Base-by-base conservation (phyloP, 1,140 invertebrate genomes). In the Lethrus apterus region DNA sequence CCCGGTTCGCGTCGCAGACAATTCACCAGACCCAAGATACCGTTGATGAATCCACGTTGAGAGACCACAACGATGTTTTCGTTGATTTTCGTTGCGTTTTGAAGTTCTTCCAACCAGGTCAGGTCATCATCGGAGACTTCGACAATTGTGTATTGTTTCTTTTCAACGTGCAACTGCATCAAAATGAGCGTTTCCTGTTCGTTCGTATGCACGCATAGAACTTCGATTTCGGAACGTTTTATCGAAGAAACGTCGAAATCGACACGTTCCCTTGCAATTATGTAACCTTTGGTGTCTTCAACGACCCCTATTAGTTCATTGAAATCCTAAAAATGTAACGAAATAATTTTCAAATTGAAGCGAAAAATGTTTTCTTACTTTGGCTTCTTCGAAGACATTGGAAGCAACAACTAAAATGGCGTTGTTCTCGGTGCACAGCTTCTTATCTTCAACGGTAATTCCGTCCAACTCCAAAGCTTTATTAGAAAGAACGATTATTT, bases 1-100 rank as follows among this genome's bases (percentile, higher is more conserved):
- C 11, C 31, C 7, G 78, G 77, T 55, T 87, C 84, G 56, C 70
- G 79, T 46, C 78, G 69, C 1, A 86, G 48, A 57, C 83, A 86
- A 33, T 86, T 86, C 0, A 81, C 73, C 11, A 95, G 65, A 10
- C 92, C 92, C 17, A 94, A 57, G 9, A 93, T 67, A 21, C 93
- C 93, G 68, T 77, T 86, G 3, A 77, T 63, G 14, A 83, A n/a
- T n/a, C n/a, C n/a, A n/a, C n/a, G n/a, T n/a, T n/a, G n/a, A n/a
- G n/a, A 75, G 0, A 83, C 52, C 3, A 85, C 59, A n/a, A 81
- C 53, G 17, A n/a, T n/a, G 34, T 70, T 66, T 36, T 76, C 70
- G 3, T 68, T 65, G 52, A 74, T 70, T 48, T 77, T 72, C 1
- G 78, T 53, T 9, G 71, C 66, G 33, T 73, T 70, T 60, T 80